These are phyloP conservation scores for Smithornis capensis DNA, from an alignment of 2,113 vertebrate genomes.

Conservation along the genomic window DNA sequence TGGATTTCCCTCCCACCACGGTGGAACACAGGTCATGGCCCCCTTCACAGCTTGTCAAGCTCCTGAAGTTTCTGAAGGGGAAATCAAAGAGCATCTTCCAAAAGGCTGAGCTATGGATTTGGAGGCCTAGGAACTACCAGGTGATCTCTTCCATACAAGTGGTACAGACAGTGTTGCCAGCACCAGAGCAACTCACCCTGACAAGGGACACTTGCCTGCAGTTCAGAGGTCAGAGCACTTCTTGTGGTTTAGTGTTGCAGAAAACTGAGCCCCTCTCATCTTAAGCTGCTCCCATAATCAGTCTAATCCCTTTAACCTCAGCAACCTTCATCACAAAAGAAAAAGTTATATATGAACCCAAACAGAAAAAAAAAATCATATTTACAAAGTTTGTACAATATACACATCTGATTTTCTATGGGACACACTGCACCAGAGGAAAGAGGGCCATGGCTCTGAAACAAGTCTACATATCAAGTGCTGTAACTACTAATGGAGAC, in stretches of 20 bases:
- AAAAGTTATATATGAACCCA: conserved; percentile 76
- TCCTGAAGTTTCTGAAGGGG: conserved; percentile 13
- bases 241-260: conserved; percentile 74
- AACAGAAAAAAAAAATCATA: conserved; percentile 71
- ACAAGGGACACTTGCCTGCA: not conserved
- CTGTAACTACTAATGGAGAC: conserved; percentile 73
- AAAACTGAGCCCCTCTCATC: conserved; percentile 86
- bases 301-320: conserved; percentile 82
- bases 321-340: conserved; percentile 80
- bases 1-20: not conserved
- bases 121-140: not conserved
- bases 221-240: conserved; percentile 46
- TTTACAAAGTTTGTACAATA: conserved; percentile 89
- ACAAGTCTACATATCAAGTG: conserved; percentile 73
- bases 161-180: not conserved
- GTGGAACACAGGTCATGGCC: not conserved
- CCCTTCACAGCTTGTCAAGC: conserved; percentile 30
- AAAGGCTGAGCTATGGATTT: not conserved
- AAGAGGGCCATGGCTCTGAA: conserved; percentile 79
- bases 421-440: conserved; percentile 78
- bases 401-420: conserved; percentile 83
- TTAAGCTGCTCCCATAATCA: conserved; percentile 83
- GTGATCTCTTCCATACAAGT: not conserved
- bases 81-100: conserved; percentile 29
- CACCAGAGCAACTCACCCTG: conserved; percentile 9